A percentile compares a stretch with the other conserved stretches of the same genome.
Conservation (phyloP, 2,888 invertebrate species). For the Diarsia rubi region DNA sequence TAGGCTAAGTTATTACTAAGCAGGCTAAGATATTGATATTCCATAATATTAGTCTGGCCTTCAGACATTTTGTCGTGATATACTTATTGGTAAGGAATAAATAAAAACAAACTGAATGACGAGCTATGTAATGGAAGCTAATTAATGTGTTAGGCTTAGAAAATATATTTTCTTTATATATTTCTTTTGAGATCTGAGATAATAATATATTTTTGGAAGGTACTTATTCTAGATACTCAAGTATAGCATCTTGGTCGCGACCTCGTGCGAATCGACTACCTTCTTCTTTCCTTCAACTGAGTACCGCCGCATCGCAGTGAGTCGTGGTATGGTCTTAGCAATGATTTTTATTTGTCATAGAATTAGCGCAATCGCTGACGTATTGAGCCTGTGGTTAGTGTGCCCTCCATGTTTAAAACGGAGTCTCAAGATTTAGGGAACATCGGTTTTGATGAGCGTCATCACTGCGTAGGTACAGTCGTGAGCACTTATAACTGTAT, state of each 20-base stretch:
- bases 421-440: neutral
- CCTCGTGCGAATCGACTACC: neutral
- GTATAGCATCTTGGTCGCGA: neutral
- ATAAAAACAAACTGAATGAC: constrained; percentile 37
- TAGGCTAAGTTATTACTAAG: constrained; percentile 32
- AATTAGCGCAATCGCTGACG: neutral
- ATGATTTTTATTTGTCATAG: neutral
- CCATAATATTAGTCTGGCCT: constrained; percentile 38
- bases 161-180: constrained; percentile 9
- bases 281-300: neutral
- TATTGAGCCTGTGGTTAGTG: no score
- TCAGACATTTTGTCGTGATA: constrained; percentile 36
- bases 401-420: no score
- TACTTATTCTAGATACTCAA: neutral
- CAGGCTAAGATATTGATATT: constrained; percentile 31
- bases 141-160: constrained; percentile 30
- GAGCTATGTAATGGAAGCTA: constrained; percentile 21
- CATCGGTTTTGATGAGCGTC: neutral
- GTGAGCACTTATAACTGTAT: neutral
- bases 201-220: constrained; percentile 2
- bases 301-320: neutral
- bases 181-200: constrained; percentile 11
- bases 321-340: neutral
- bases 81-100: constrained; percentile 22
- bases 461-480: neutral